phyloP scores from a whole-genome alignment of 1,140 invertebrate species.

The Drosophila teissieri region DNA sequence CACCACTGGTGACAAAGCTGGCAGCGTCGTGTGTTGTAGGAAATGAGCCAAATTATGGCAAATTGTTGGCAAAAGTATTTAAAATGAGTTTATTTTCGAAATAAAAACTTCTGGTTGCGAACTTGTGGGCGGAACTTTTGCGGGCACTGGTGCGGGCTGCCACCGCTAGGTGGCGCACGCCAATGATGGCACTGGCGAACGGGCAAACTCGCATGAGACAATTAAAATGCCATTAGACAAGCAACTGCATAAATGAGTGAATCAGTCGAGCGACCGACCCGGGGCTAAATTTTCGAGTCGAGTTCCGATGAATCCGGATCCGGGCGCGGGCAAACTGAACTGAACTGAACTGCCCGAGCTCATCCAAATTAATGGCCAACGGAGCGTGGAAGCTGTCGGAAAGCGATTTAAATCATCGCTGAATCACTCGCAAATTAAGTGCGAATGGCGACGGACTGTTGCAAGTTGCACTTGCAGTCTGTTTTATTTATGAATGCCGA shows the following conservation, averaged over 20 bases:
- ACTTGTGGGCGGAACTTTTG: slow-evolving; percentile 26
- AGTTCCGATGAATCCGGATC: slow-evolving; percentile 7
- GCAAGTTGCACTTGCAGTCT: background rate
- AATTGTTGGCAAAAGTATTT: slow-evolving; percentile 82
- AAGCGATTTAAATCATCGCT: slow-evolving; percentile 22
- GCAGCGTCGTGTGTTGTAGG: slow-evolving; percentile 67
- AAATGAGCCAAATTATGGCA: slow-evolving; percentile 83
- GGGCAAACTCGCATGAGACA: slow-evolving; percentile 52
- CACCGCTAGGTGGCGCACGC: slow-evolving; percentile 27
- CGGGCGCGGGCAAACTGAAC: background rate
- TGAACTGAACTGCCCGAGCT: background rate
- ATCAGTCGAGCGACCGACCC: slow-evolving; percentile 30
- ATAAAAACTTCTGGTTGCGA: slow-evolving; percentile 60
- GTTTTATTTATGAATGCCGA: background rate
- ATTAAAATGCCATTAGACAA: slow-evolving; percentile 77
- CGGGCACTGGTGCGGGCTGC: background rate
- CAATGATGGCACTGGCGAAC: slow-evolving; percentile 2
- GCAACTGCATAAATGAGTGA: slow-evolving; percentile 56
- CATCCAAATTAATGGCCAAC: slow-evolving; percentile 38
- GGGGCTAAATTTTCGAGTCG: slow-evolving; percentile 14
- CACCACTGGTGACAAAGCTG: slow-evolving; percentile 62
- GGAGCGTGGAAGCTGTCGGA: slow-evolving; percentile 32
- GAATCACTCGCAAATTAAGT: slow-evolving; percentile 25
- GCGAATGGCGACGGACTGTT: slow-evolving; percentile 10
- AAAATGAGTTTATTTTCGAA: slow-evolving; percentile 80